Base-by-base conservation (phyloP, 2,888 invertebrate genomes). In the Busseola fusca region DNA sequence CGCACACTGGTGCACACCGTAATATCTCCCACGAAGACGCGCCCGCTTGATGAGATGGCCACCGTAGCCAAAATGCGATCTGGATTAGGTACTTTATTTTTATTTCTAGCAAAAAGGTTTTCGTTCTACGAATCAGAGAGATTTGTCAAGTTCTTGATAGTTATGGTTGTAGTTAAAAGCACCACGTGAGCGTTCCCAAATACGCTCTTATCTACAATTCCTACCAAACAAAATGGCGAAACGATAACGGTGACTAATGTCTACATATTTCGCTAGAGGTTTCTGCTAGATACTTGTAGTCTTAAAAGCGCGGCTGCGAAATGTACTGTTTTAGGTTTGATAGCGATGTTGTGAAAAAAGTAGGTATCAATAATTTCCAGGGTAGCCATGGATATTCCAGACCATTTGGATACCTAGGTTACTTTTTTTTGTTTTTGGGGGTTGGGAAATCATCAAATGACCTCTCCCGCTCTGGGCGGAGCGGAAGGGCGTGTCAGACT, bases 201-300 rank as follows among this genome's bases (percentile, higher is more conserved):
- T 54, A 54, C 25, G 42, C 30, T 54, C 34, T 57, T 58, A 30
- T 21, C 54, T 27, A 69, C 40, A 69, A 42, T 69, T 58, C 18
- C 40, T 50, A 45, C n/a, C n/a, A 70, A 58, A 77, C 34, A 72
- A 57, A 72, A 76, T 69, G 27, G 50, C 48, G 34, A 25, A 34
- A 50, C 57, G 57, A 76, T 58, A 69, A 16, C 57, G 57, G 54
- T 76, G 45, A 68, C 30, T 45, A 37, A 68, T 76, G 54, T 54
- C 50, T 34, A 45, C n/a, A n/a, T 30, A 30, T 56, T 30, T 40
- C 45, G 27, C 27, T 16, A 37, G n/a, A 34, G 65, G 25, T 52
- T 52, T 18, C 18, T 7, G 25, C 12, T 18, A 18, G 21, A 48
- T 40, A 21, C 1, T 30, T 10, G 18, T 58, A 10, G 18, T 27